Base-by-base conservation (phyloP, 2,113 vertebrate genomes). In the Gorsachius goisagi region DNA sequence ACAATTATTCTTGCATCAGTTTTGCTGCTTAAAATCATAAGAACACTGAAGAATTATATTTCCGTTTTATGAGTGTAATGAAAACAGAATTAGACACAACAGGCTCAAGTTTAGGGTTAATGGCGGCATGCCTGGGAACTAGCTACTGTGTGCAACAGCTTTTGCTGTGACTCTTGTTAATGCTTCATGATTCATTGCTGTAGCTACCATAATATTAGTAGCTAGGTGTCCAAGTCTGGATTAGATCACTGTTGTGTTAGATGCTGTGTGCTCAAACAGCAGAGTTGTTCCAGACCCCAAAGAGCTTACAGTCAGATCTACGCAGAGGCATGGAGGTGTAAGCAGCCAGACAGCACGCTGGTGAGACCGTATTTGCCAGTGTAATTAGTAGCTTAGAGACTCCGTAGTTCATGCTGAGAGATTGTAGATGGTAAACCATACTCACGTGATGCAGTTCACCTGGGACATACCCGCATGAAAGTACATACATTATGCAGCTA, bases 131-230 rank as follows among this genome's bases (percentile, higher is more conserved):
- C 63, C 81, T 89, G 89, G 56, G 49, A 91, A 52, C 11, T 18
- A 39, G 64, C 66, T 79, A 23, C 49, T 82, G 69, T 72, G 62
- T 72, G 58, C 77, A 66, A 69, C 85, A 96, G 84, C 80, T 95
- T 90, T 50, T 78, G 55, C 84, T 91, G 59, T 79, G 88, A 9
- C 79, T 93, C 73, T 44, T 91, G 24, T 64, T 85, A 76, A 62
- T 41, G 67, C 50, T 82, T 3, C 1, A 0, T 95, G 89, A 91
- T 87, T 97, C 93, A 82, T 18, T 58, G 41, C 87, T 93, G 44
- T 85, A 85, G 58, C 74, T 88, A 58, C 85, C 76, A 92, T 37
- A 89, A 88, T 93, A 77, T 93, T 95, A 95, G n/a, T 50, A n/a
- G 63, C 72, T 83, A 53, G 68, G 32, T 94, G 83, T 93, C 85